phyloP scores from a whole-genome alignment of 1,140 invertebrate species.

The Drosophila mojavensis region DNA sequence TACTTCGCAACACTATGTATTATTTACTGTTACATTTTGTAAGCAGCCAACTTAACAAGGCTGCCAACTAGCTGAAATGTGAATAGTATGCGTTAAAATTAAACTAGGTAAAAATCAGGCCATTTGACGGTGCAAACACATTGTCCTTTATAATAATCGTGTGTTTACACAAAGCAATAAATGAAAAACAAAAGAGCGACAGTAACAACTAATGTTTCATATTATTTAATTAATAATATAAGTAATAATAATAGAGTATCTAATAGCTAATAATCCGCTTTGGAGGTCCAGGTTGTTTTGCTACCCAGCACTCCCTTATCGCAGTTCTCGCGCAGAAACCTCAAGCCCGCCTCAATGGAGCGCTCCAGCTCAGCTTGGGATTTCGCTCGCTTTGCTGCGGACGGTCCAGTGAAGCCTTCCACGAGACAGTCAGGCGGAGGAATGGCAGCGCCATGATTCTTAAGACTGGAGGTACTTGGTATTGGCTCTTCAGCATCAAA shows the following conservation, averaged over 20 bases:
- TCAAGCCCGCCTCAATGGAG: constrained; percentile 88
- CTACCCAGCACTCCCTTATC: constrained; percentile 85
- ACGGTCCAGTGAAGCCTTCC: constrained; percentile 85
- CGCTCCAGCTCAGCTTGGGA: constrained; percentile 85
- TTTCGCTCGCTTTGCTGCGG: constrained; percentile 50
- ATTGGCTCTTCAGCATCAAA: constrained; percentile 33
- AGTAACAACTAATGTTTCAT: not conserved
- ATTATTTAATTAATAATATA: too few species aligned
- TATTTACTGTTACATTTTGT: constrained; percentile 43
- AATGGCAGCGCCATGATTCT: constrained; percentile 85
- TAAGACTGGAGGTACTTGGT: not conserved
- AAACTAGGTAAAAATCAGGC: constrained; percentile 38
- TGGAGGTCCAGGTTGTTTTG: constrained; percentile 77
- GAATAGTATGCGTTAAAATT: constrained; percentile 14
- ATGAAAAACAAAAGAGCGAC: constrained; percentile 5
- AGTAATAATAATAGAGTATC: not conserved
- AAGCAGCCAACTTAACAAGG: constrained; percentile 32
- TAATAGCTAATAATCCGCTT: constrained; percentile 71
- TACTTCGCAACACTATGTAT: constrained; percentile 28
- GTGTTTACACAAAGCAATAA: constrained; percentile 56
- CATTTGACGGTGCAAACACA: constrained; percentile 39
- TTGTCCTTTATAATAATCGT: constrained; percentile 52
- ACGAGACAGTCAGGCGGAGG: constrained; percentile 88
- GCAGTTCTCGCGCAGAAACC: constrained; percentile 87
- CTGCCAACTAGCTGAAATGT: constrained; percentile 15